Percentiles rank a stretch among this genome's conserved stretches.
Conservation (phyloP, 1,140 invertebrate genomes). For the Calephelis nemesis region DNA sequence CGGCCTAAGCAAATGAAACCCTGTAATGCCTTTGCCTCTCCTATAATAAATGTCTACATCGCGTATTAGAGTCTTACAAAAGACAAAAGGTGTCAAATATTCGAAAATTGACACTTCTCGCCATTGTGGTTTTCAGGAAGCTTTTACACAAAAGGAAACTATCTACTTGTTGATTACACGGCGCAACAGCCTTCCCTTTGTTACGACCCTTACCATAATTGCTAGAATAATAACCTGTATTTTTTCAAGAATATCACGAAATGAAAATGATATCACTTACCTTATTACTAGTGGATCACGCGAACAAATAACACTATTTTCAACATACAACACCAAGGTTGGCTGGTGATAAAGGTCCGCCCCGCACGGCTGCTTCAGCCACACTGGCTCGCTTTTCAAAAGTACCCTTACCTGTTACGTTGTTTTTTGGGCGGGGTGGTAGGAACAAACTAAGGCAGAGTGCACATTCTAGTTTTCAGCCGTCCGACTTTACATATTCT, state of each 20-base stretch:
- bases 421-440: slow-evolving; percentile 18
- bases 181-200: slow-evolving; percentile 24
- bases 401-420: slow-evolving; percentile 57
- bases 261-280: slow-evolving; percentile 24
- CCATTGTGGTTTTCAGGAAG: slow-evolving; percentile 15
- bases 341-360: slow-evolving; percentile 33
- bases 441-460: neutral
- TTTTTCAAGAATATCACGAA: slow-evolving; percentile 14
- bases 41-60: neutral
- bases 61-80: neutral
- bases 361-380: slow-evolving; percentile 30
- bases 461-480: neutral
- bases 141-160: slow-evolving; percentile 16
- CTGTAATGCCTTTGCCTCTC: no score
- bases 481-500: neutral
- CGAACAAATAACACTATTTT: slow-evolving; percentile 20
- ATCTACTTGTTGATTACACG: slow-evolving; percentile 39
- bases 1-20: no score
- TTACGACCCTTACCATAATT: neutral
- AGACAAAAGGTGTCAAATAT: neutral
- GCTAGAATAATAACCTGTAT: slow-evolving; percentile 13
- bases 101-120: slow-evolving; percentile 22
- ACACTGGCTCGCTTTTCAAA: slow-evolving; percentile 36
- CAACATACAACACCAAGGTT: slow-evolving; percentile 9
- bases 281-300: slow-evolving; percentile 19